phyloP scores from a whole-genome alignment of 1,140 invertebrate genomes.

The Tetragnatha versicolor region DNA sequence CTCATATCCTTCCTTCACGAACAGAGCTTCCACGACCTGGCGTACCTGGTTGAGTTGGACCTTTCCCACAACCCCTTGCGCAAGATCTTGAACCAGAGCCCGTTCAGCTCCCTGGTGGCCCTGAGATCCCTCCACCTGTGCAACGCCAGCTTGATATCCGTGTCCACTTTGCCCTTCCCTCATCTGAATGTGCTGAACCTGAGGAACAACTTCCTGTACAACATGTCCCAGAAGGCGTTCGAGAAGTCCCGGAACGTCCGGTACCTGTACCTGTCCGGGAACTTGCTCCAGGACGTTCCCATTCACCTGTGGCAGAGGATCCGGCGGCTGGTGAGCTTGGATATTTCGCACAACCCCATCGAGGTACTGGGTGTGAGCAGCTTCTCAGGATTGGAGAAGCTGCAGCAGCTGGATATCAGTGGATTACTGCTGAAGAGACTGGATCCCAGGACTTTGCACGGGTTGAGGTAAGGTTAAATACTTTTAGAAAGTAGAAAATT shows the following conservation, averaged over 20 bases:
- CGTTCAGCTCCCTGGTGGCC: constrained; percentile 4
- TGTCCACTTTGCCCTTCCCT: constrained; percentile 3
- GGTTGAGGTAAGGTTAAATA: constrained; percentile 53
- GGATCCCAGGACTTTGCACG: constrained; percentile 29
- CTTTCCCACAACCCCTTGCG: constrained; percentile 62
- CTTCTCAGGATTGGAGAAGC: constrained; percentile 30
- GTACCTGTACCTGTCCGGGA: constrained; percentile 18
- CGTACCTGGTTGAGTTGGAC: constrained; percentile 77
- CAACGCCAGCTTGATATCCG: constrained; percentile 39
- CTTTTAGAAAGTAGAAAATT: too few relatives aligned
- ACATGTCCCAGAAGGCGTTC: constrained; percentile 24
- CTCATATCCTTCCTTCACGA: constrained; percentile 75
- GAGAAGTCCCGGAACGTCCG: constrained; percentile 6
- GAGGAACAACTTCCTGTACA: constrained; percentile 33
- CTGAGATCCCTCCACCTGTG: constrained; percentile 32
- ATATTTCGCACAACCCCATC: constrained; percentile 69
- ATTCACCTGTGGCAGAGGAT: constrained; percentile 20
- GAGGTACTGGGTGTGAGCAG: constrained; percentile 37
- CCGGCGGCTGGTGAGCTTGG: constrained; percentile 2
- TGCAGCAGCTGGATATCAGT: constrained; percentile 39
- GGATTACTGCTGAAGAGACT: constrained; percentile 31
- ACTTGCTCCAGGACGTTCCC: constrained; percentile 26
- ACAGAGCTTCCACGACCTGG: constrained; percentile 75
- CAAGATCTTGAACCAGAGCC: constrained; percentile 4
- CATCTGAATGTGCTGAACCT: constrained; percentile 3